phyloP scores from a whole-genome alignment of 2,797 vertebrate genomes.

The Betta splendens region DNA sequence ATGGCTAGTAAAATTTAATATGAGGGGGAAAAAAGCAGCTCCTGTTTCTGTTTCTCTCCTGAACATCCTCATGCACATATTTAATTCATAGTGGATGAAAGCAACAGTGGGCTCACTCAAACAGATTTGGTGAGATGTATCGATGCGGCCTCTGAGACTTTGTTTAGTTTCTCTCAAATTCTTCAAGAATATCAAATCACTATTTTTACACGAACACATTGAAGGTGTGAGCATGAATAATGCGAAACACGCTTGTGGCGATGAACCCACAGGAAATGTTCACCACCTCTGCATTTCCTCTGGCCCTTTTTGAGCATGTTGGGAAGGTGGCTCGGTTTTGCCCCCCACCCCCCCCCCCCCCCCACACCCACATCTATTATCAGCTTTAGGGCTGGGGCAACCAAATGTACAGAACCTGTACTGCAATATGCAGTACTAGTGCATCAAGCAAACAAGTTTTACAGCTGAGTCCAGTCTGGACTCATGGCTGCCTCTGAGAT shows the following conservation, averaged over 20 bases:
- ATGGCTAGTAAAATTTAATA: neutral
- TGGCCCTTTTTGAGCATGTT: neutral
- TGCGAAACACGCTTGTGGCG: neutral
- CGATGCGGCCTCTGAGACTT: neutral
- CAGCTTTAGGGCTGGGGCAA: neutral
- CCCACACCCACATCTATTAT: neutral
- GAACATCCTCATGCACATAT: neutral
- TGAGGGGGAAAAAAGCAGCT: neutral
- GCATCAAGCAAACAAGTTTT: slow-evolving; percentile 3
- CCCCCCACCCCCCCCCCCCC: too few species aligned
- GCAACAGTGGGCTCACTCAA: neutral
- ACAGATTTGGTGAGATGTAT: neutral
- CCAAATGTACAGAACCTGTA: too few species aligned
- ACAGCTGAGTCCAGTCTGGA: neutral
- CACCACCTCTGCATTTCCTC: neutral
- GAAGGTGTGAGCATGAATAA: neutral
- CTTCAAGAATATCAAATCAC: neutral
- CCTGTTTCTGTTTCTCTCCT: neutral
- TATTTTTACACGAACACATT: neutral
- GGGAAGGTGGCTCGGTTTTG: neutral
- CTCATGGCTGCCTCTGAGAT: slow-evolving; percentile 6
- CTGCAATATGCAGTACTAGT: too few species aligned
- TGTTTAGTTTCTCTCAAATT: neutral
- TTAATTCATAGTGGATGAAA: neutral
- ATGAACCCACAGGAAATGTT: neutral